A percentile compares a stretch with the other conserved stretches of the same genome.
phyloP scores from a whole-genome alignment of 2,888 invertebrate species.

The Drosophila histrio region DNA sequence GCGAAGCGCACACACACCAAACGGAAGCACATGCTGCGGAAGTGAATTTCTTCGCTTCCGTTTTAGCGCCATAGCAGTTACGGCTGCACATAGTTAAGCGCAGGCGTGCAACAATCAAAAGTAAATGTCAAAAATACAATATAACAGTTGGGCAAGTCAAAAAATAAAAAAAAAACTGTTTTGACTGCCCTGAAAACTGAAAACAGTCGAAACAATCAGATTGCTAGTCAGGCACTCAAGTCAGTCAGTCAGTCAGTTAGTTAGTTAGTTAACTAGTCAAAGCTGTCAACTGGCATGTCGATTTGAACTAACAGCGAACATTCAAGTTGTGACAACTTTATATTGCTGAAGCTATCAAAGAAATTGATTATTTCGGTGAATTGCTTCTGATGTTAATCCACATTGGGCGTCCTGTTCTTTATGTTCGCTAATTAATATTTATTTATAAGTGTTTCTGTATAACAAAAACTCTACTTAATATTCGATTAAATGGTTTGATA shows the following conservation, averaged over 20 bases:
- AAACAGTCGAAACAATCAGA: conserved; percentile 29
- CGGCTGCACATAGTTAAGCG: conserved; percentile 31
- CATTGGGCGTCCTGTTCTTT: not conserved
- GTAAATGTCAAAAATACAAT: conserved; percentile 61
- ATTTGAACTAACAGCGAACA: conserved; percentile 10
- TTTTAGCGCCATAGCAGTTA: conserved; percentile 49
- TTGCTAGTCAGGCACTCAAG: conserved; percentile 6
- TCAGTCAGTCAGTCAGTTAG: conserved; percentile 20
- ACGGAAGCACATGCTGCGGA: conserved; percentile 69
- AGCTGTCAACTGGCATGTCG: conserved; percentile 34
- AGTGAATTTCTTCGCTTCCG: conserved; percentile 67
- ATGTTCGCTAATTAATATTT: too few species aligned
- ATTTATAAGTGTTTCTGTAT: too few species aligned
- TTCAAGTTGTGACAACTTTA: conserved; percentile 7
- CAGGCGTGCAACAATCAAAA: conserved; percentile 61
- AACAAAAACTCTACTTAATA: too few species aligned
- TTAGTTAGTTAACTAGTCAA: conserved; percentile 40
- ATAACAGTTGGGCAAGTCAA: conserved; percentile 13
- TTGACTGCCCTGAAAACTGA: conserved; percentile 28
- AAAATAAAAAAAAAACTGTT: conserved; percentile 2
- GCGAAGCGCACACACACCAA: conserved; percentile 55
- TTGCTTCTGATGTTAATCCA: not conserved
- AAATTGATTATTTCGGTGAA: conserved; percentile 17
- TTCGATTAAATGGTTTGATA: too few species aligned
- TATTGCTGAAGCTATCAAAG: not conserved